Percentiles rank a stretch among this genome's conserved stretches.
Evolutionary conservation across 1,140 invertebrate species (phyloP).

Genomic region (Cyphomyrmex costatus): DNA sequence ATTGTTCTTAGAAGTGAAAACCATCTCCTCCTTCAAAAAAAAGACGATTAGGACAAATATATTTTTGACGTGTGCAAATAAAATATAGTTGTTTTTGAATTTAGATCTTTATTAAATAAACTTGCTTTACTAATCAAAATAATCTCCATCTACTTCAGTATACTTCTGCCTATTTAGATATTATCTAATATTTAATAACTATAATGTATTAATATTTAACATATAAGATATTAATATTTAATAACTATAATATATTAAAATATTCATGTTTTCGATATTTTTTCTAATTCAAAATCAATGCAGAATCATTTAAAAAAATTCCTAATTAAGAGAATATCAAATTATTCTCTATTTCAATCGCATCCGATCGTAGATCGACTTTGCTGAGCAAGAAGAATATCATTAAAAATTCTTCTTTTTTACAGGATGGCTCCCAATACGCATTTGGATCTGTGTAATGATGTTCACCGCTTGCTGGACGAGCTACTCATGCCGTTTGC

Average conservation of each 20-base stretch:
- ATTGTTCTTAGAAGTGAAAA: too few relatives aligned
- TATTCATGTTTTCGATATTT: not conserved
- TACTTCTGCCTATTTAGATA: too few relatives aligned
- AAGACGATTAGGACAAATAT: too few relatives aligned
- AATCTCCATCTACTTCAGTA: too few relatives aligned
- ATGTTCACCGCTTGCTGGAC: slow-evolving; percentile 90
- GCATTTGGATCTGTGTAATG: slow-evolving; percentile 89
- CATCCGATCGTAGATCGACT: not conserved
- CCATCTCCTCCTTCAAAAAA: too few relatives aligned
- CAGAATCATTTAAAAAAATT: not conserved
- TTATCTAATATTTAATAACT: too few relatives aligned
- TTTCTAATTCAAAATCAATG: not conserved
- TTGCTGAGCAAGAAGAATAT: not conserved
- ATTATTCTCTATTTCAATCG: not conserved
- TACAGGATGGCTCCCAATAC: slow-evolving; percentile 78
- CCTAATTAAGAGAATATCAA: not conserved
- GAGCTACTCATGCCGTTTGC: slow-evolving; percentile 90
- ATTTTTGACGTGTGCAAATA: too few relatives aligned
- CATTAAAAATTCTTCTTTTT: not conserved
- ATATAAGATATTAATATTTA: not conserved
- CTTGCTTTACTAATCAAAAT: too few relatives aligned
- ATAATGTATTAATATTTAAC: too few relatives aligned
- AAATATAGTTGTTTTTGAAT: too few relatives aligned
- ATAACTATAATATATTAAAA: not conserved
- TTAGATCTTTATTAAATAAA: too few relatives aligned